Evolutionary conservation across 2,113 vertebrate species (phyloP), one percentile per base, ranked within the genome.

Genomic region (Hiodon alosoides): DNA sequence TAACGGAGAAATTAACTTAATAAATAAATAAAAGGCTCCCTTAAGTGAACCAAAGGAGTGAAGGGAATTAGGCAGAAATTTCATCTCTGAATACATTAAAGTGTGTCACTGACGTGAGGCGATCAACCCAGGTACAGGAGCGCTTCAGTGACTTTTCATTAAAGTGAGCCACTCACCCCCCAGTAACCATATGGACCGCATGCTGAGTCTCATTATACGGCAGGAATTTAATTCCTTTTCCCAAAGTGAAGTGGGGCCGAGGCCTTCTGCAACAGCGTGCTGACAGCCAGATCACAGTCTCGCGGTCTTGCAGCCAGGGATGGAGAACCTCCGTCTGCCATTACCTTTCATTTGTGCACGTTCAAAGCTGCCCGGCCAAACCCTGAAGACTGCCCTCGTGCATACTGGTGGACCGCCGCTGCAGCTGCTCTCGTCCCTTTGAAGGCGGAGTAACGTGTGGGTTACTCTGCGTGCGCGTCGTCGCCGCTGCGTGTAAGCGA

Each of bases 121-220:
- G 57, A 69, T 50, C 71, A 48, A n/a, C 58, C 17, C 16, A 68
- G 72, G 47, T 8, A 61, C 14, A 2, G 55, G 9, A 73, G 76
- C n/a, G 50, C 48, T 61, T 62, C 51, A 50, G 6, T 69, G 50
- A 31, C 61, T 67, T 59, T 62, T 65, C 61, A 71, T 70, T 83
- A 81, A 72, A 61, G 69, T 79, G 75, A 65, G 79, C 71, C 79
- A 67, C 80, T 60, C 67, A 14, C 16, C n/a, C 62, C n/a, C 6
- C 16, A 66, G 82, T 76, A 87, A 84, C 86, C 88, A 87, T 90
- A 90, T 87, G 90, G 87, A 82, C 89, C 85, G 73, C 89, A 90
- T 85, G 88, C 87, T 17, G 87, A 83, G 82, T 83, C 87, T 90
- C 87, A 90, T 90, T 89, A 90, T 85, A 82, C 84, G 3, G 79